Percentiles rank a stretch among this genome's conserved stretches.
Conservation (phyloP, 2,113 vertebrate genomes). For the Hyperopisus bebe region DNA sequence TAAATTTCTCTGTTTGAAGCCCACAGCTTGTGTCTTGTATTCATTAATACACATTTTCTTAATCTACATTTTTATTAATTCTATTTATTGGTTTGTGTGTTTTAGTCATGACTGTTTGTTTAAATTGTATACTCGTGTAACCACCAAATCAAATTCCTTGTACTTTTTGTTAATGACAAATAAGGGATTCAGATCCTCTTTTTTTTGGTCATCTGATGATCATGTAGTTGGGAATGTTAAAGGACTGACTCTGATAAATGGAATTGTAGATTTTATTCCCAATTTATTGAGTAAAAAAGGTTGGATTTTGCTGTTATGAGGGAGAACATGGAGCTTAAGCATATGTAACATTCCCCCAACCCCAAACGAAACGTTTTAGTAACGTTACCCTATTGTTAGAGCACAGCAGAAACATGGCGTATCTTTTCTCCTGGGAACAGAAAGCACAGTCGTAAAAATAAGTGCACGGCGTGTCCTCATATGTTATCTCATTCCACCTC, state of each 20-base stretch:
- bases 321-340: background rate
- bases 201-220: background rate
- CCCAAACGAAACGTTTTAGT: background rate
- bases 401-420: background rate
- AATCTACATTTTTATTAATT: background rate
- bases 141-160: background rate
- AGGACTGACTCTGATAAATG: background rate
- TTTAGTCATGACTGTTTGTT: background rate
- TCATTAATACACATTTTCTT: background rate
- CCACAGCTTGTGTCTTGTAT: background rate
- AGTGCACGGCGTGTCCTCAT: background rate
- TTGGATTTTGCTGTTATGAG: background rate
- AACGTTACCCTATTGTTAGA: background rate
- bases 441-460: background rate
- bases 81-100: background rate
- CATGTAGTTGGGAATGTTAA: background rate
- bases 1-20: background rate
- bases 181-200: background rate
- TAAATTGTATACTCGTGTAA: background rate
- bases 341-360: background rate
- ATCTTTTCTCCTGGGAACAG: constrained; percentile 2
- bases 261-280: background rate
- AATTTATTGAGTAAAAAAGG: background rate
- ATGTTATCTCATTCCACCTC: background rate
- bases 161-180: background rate